Base-by-base conservation (phyloP, 2,113 vertebrate species). In the Cyanoderma ruficeps region DNA sequence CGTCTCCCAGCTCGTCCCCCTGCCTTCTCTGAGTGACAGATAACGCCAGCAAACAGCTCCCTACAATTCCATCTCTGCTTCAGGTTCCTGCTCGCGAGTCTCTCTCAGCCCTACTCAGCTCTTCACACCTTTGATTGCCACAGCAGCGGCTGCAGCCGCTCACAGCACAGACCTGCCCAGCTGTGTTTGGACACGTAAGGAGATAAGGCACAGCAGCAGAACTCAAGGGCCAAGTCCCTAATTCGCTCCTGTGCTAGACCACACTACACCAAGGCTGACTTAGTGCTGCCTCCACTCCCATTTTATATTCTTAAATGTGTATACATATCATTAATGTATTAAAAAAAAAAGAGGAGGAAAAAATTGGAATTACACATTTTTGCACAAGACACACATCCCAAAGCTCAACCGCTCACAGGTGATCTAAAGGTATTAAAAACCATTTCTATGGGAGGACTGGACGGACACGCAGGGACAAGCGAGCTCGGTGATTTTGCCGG, bases 401-500 rank as follows among this genome's bases (percentile, higher is more conserved):
- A 75, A 82, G 77, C 53, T 87, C 52, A 71, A 5, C 4, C 37
- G 8, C 53, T 60, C 6, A 5, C 7, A 68, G 63, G 50, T 24
- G 28, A 70, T 10, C n/a, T 55, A 14, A 60, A 71, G 27, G 33
- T 11, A 50, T 19, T 37, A 33, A 78, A 81, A 53, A 5, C 5
- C 0, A 0, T 11, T 49, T 65, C 65, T 47, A 4, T 0, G 22
- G 52, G 27, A 60, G 41, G n/a, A 37, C 20, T 1, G 6, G 67
- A 22, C 8, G 61, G 75, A 56, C 50, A 12, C 0, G 1, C 3
- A 0, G 0, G 7, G 65, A 30, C 28, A 65, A 25, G 82, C 0
- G 6, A 28, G 8, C 11, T 4, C 3, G 5, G 67, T 0, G 31
- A 46, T 64, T 65, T 19, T 5, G 4, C 23, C 0, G 18, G 55